A percentile compares a stretch with the other conserved stretches of the same genome.
phyloP scores from a whole-genome alignment of 2,113 vertebrate genomes.

The Urocolius indicus region DNA sequence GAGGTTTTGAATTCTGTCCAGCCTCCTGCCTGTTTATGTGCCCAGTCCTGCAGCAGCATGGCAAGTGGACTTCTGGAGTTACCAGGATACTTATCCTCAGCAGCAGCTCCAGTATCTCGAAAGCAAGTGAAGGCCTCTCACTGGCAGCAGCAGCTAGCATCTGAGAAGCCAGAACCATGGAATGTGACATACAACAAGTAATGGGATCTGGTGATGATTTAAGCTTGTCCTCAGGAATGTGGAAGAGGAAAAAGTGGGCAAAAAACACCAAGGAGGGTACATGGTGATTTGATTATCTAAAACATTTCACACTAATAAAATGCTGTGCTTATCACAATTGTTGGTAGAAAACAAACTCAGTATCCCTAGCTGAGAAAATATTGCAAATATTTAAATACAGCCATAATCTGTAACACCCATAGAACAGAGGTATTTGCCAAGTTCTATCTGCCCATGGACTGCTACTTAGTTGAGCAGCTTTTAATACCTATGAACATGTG shows the following conservation, averaged over 20 bases:
- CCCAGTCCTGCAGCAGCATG: not conserved
- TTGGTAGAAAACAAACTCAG: not conserved
- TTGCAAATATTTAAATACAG: not conserved
- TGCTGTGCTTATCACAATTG: not conserved
- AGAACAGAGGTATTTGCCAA: not conserved
- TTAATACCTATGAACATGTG: not conserved
- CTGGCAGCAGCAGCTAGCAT: not conserved
- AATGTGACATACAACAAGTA: not conserved
- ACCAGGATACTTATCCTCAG: rapidly evolving
- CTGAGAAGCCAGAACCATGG: not conserved
- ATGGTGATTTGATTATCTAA: not conserved
- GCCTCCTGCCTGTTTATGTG: not conserved
- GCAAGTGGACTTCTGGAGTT: not conserved
- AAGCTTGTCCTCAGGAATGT: not conserved
- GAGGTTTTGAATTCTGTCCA: not conserved
- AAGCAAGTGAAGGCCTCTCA: not conserved
- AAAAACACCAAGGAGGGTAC: not conserved
- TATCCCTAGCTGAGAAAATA: not conserved
- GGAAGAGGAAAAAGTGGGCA: not conserved
- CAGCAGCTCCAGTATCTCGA: not conserved
- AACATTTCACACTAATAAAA: not conserved
- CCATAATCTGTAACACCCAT: not conserved
- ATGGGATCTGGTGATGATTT: not conserved
- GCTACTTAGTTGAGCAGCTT: not conserved
- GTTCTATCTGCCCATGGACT: not conserved